Evolutionary conservation across 2,888 invertebrate species (phyloP), one percentile per base, ranked within the genome.

Genomic region (Ceramica pisi): DNA sequence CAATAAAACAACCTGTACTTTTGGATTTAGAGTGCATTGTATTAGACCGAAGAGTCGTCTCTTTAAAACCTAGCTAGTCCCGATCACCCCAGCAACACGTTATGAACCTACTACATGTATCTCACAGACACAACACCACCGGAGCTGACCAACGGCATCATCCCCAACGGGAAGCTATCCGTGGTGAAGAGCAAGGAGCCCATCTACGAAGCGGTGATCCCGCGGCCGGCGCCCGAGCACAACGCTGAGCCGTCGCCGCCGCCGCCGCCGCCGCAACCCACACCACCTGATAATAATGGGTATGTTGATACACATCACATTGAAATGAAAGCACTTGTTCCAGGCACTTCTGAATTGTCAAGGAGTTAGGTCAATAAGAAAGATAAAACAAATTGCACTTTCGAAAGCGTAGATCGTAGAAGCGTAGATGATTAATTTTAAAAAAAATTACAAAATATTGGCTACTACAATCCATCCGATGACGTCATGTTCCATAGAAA

Each of bases 121-220:
- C n/a, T 66, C 73, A 41, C 86, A 94, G 94, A 94, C 62, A 85
- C 93, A 82, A 92, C 96, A n/a, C 92, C 96, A 75, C 91, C 96
- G 78, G 90, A 96, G 85, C 88, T 92, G 1, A 94, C 95, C 0
- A 96, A 95, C 81, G 96, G 96, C 50, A 93, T 93, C 59, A 96
- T 95, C 60, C 96, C 97, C 1, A 96, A 96, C 74, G 97, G 96
- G 2, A 96, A 96, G 46, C 88, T 95, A 3, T 90, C 94, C 0
- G 91, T 94, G 0, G 84, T 96, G 8, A 94, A 96, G 68, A 91
- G 94, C 64, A 97, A 97, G 74, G 97, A 98, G 92, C 98, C 98
- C 0, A 98, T 98, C 82, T 98, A 98, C 90, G 98, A 98, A 90
- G 97, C 98, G 0, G 98, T 98, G 9, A 96, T 98, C 80, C 98